Base-by-base conservation (phyloP, 1,140 invertebrate genomes). In the Pseudoatta argentina region DNA sequence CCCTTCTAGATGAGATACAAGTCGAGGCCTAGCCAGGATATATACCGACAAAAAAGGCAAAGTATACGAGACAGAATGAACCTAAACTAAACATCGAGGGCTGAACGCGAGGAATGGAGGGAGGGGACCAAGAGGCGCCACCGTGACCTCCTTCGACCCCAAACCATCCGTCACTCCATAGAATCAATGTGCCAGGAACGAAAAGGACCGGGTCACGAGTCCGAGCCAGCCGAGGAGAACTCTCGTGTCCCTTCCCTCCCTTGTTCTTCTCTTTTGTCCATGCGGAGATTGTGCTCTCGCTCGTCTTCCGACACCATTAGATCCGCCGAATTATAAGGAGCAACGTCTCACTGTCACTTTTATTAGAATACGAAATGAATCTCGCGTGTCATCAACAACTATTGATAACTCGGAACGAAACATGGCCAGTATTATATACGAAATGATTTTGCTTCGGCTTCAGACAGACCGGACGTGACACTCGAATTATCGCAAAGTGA, bases 111-210 rank as follows among this genome's bases (percentile, higher is more conserved):
- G 51, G 77, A 51, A 18, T 12, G 21, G 18, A 21, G 44, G 30
- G 51, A 27, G 48, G 44, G 64, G 67, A 63, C 59, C 75, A 48
- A 85, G 77, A 90, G 91, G 91, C 91, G 91, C 91, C 89, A 92
- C 87, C 78, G 39, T 85, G 91, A 92, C 91, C 89, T 89, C 64
- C 59, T 83, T 73, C 88, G 87, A 92, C 91, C 91, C 86, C 78
- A 81, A 78, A 86, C 85, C 91, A 91, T 92, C 91, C 87, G 91
- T 92, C 91, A 92, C 91, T 89, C 88, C 73, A 69, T 67, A 82
- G 89, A 92, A 92, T 92, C 91, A 92, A 91, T 92, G 90, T 90
- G 91, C 87, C 91, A 90, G 57, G 90, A 87, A 88, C 55, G 90
- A 91, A 88, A 86, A 89, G 88, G 88, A 87, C 87, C 89, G 85